Evolutionary conservation across 2,888 invertebrate species (phyloP), one percentile per base, ranked within the genome.

Genomic region (Gandaritis pyraliata): DNA sequence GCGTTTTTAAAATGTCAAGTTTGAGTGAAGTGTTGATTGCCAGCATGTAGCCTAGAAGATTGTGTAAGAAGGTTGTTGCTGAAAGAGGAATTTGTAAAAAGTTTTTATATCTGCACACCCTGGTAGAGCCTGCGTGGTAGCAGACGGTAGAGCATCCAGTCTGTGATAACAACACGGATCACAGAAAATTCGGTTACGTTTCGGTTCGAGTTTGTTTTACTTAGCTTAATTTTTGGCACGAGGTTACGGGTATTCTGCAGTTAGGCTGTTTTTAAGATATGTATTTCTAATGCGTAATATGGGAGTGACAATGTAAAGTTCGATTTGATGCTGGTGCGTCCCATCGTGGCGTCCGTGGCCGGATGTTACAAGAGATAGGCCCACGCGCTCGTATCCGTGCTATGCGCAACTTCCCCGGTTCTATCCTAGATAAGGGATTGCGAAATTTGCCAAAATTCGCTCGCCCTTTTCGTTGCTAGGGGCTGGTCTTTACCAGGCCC

Each of bases 361-460:
- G 85, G 82, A 64, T 57, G 64, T 41, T 1, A 41, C 10, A 78
- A 73, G 79, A 59, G 84, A 80, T 85, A 86, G 64, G 75, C 79
- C 76, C 76, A 77, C 79, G 74, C 77, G 45, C 63, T 53, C 43
- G 64, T 64, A 51, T 67, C 66, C 67, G 58, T 12, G 41, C 51
- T 65, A 66, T 67, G 58, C 43, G 69, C 46, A 54, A 47, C 79
- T 86, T 85, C 86, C 83, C 77, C 63, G 69, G 66, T 79, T 65
- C 86, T 85, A 85, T 80, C 77, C 81, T 85, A 85, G 87, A 86
- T 88, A 87, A 81, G 55, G 61, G 67, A 67, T 90, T 90, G 90
- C 89, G 87, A 90, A 90, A 90, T 81, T 68, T 84, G 86, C 85
- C 86, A 85, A 90, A 86, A 77, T 77, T 71, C 66, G 66, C 68